A percentile compares a stretch with the other conserved stretches of the same genome.
These are phyloP conservation scores for Rhynchonycteris naso DNA, from an alignment of 2,797 vertebrate genomes.

Conservation along the genomic window DNA sequence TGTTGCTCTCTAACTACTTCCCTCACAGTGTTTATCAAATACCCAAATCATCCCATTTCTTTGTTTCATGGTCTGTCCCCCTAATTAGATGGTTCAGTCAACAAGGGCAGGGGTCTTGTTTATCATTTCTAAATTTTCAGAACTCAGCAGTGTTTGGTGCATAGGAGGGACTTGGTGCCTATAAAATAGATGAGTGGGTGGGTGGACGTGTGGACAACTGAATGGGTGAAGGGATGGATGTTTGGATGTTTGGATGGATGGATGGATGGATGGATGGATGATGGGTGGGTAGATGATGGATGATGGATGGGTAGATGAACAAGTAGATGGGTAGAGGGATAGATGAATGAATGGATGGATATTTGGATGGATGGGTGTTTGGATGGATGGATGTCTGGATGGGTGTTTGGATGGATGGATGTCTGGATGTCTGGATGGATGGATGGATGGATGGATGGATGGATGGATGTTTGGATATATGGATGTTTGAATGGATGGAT, in stretches of 20 bases:
- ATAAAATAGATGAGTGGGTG: background rate
- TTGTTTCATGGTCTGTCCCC: background rate
- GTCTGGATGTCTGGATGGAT: too few relatives aligned
- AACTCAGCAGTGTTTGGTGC: background rate
- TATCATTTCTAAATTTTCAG: background rate
- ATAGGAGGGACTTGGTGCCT: background rate
- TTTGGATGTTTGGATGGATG: too few relatives aligned
- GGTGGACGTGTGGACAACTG: background rate
- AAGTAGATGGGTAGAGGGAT: too few relatives aligned
- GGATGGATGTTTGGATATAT: background rate
- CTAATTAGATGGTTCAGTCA: background rate
- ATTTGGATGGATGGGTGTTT: accelerated
- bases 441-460: too few relatives aligned
- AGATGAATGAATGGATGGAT: too few relatives aligned
- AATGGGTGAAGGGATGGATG: background rate
- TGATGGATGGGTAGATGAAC: too few relatives aligned
- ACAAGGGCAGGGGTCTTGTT: background rate
- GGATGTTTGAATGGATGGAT: too few relatives aligned
- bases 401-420: background rate
- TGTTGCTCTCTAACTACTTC: background rate
- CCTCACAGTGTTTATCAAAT: background rate
- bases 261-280: too few relatives aligned
- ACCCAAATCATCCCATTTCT: background rate
- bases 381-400: background rate
- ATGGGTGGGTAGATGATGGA: too few relatives aligned